Evolutionary conservation across 2,888 invertebrate genomes (phyloP), one percentile per base, ranked within the genome.

Genomic region (Temnothorax rugatulus): DNA sequence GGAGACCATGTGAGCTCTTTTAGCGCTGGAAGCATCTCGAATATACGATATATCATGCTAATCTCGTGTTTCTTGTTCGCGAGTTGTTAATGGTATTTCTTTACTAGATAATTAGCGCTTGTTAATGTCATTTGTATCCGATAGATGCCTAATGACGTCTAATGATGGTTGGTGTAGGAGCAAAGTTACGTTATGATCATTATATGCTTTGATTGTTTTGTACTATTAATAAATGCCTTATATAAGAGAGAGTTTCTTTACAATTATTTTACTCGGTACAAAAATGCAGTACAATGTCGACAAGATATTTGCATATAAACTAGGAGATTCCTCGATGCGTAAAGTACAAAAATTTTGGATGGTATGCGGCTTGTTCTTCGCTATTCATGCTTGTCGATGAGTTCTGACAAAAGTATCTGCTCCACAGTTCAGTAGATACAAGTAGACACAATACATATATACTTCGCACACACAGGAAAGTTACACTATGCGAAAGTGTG

Each of bases 401-500:
- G 34, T 68, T 59, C 21, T 59, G 21, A 71, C 59, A 59, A 71
- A 71, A 71, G 71, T 81, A 81, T 71, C 21, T 68, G 29, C 38
- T 59, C 21, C 47, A 81, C 47, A 54, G 34, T 71, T 69, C 15
- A 47, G 18, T 50, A 57, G 34, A 59, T 21, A 34, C 71, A 44
- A 68, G n/a, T 59, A 29, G 29, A 29, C 18, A 13, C 71, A 47
- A 13, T 11, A 54, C 8, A 76, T 13, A 29, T 69, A 63, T 66
- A 44, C 34, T 57, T 8, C 4, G 21, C 34, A 11, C n/a, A 47
- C 71, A 47, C 61, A 44, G 34, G n/a, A 25, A 85, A 85, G 59
- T 85, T 83, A 71, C n/a, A 41, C 63, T 50, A 63, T 54, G 77
- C 82, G 86, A 81, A 85, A 84, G 83, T 63, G 84, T 63, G 81